Percentiles rank a stretch among this genome's conserved stretches.
phyloP scores from a whole-genome alignment of 92 coral and sea anemone genomes.

The Porites rus region DNA sequence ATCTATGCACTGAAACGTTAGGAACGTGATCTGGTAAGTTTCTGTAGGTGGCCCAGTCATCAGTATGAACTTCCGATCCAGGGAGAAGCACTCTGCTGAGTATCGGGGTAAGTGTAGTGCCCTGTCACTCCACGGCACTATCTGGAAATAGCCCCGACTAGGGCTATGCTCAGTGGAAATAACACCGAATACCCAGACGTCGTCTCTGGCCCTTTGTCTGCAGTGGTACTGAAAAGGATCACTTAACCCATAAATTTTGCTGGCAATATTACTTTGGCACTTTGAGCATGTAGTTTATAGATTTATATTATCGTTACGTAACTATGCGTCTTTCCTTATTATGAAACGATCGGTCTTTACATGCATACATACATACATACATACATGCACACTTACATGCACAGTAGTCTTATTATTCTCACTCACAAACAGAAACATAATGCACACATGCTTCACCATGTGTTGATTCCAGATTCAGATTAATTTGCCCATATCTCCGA shows the following conservation, averaged over 20 bases:
- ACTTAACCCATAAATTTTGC: not conserved
- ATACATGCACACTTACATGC: no score
- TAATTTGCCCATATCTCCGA: no score
- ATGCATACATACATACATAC: no score
- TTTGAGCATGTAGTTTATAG: not conserved
- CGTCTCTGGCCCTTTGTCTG: not conserved
- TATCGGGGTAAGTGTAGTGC: slow-evolving; percentile 2
- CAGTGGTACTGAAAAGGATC: slow-evolving; percentile 3
- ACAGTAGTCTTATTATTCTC: no score
- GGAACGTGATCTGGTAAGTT: not conserved
- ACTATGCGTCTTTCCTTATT: no score
- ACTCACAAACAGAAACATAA: no score
- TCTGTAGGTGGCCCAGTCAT: slow-evolving; percentile 11
- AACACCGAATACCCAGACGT: not conserved
- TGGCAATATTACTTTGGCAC: not conserved
- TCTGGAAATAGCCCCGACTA: slow-evolving; percentile 11
- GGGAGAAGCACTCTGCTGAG: not conserved
- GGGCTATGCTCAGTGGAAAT: slow-evolving; percentile 1
- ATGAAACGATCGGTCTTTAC: no score
- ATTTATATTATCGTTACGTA: not conserved
- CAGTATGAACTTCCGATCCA: slow-evolving; percentile 10
- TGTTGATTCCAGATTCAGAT: no score
- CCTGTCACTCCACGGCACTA: not conserved
- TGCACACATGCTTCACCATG: no score
- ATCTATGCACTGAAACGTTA: slow-evolving; percentile 5